A percentile compares a stretch with the other conserved stretches of the same genome.
These are phyloP conservation scores for Semnornis frantzii DNA, from an alignment of 2,113 vertebrate species.

Conservation along the genomic window DNA sequence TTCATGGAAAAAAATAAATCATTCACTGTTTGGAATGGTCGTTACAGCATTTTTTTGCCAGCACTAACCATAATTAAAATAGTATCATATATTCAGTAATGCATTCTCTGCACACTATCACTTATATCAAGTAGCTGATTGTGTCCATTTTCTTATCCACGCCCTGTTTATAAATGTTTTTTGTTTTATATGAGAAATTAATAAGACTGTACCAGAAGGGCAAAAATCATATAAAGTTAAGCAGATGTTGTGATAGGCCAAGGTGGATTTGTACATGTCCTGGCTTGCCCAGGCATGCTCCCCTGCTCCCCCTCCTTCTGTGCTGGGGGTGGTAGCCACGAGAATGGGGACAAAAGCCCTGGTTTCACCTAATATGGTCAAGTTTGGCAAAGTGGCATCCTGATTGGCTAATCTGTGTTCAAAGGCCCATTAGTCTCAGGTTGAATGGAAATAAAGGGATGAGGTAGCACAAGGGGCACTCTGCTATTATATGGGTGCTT, in stretches of 20 bases:
- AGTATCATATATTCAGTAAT: not conserved
- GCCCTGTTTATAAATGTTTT: fast-evolving
- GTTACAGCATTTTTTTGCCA: not conserved
- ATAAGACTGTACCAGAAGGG: not conserved
- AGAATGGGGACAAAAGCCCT: no score
- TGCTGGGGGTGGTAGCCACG: no score
- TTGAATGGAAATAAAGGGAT: no score
- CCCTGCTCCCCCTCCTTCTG: no score
- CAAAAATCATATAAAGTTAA: not conserved
- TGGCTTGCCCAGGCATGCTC: no score
- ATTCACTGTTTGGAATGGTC: not conserved
- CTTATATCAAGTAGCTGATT: not conserved
- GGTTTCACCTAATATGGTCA: no score
- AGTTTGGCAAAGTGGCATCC: no score
- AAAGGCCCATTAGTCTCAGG: no score
- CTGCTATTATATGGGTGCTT: no score
- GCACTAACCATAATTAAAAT: not conserved
- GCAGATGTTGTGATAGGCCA: not conserved
- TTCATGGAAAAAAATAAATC: not conserved
- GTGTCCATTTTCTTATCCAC: not conserved
- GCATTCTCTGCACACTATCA: not conserved
- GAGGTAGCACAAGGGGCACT: no score
- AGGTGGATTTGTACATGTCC: no score
- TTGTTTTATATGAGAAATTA: not conserved
- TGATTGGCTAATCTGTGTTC: no score